phyloP scores from a whole-genome alignment of 2,113 vertebrate genomes.

The Calidris pygmaea region DNA sequence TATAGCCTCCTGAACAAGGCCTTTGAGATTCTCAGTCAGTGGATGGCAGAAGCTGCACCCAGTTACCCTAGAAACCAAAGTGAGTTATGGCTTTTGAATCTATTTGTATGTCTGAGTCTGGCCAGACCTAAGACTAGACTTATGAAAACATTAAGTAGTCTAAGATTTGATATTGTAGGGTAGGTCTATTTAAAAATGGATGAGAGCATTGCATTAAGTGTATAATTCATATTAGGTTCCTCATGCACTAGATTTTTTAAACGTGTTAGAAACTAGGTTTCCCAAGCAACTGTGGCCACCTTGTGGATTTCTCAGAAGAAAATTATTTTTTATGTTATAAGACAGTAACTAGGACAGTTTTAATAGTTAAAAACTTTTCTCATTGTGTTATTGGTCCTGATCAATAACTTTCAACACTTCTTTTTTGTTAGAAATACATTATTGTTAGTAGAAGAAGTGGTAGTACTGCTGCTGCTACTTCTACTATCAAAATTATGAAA shows the following conservation, averaged over 20 bases:
- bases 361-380: background rate
- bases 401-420: background rate
- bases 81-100: background rate
- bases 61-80: background rate
- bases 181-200: background rate
- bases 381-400: background rate
- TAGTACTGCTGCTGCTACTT: background rate
- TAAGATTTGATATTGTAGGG: background rate
- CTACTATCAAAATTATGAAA: background rate
- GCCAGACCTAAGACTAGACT: background rate
- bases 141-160: background rate
- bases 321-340: background rate
- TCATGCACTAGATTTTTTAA: background rate
- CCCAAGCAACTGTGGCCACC: constrained; percentile 27
- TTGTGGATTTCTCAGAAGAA: constrained; percentile 24
- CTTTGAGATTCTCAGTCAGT: background rate
- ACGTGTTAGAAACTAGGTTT: background rate
- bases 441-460: background rate
- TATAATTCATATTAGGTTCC: background rate
- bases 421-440: background rate
- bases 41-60: background rate
- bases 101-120: background rate
- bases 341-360: background rate
- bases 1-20: background rate
- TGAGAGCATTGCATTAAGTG: background rate